Evolutionary conservation across 2,113 vertebrate species (phyloP).

Genomic region (Archocentrus centrarchus): DNA sequence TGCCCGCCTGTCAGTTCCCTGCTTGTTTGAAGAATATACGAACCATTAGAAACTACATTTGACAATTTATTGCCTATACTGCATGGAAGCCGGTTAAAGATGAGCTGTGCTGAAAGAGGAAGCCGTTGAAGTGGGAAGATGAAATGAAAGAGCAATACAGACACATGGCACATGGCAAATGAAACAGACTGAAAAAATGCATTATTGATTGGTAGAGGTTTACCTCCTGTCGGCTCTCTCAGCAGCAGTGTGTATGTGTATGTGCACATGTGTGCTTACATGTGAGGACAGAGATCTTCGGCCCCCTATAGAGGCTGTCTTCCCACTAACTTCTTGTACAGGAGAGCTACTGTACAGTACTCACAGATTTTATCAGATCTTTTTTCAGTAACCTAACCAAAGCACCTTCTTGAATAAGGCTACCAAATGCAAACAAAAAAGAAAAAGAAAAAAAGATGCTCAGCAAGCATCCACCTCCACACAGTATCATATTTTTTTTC

Average conservation of each 20-base stretch:
- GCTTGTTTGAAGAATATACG: slow-evolving; percentile 21
- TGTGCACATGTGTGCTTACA: neutral
- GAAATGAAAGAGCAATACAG: neutral
- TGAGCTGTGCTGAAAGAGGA: slow-evolving; percentile 17
- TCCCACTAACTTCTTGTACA: neutral
- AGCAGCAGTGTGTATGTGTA: slow-evolving; percentile 1
- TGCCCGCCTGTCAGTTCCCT: neutral
- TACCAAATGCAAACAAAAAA: slow-evolving; percentile 12
- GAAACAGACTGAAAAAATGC: slow-evolving; percentile 21
- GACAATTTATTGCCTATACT: slow-evolving; percentile 42
- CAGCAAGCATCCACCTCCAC: neutral
- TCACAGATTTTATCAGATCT: neutral
- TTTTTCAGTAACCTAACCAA: slow-evolving; percentile 24
- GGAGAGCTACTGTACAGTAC: neutral
- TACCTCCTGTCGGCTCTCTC: slow-evolving; percentile 14
- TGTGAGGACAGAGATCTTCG: neutral
- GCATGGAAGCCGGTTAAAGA: slow-evolving; percentile 16
- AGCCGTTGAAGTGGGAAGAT: neutral
- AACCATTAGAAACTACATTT: slow-evolving; percentile 33
- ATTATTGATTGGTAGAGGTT: slow-evolving; percentile 31
- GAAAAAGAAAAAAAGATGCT: neutral
- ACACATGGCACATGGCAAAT: neutral
- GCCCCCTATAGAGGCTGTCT: neutral
- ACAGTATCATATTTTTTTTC: slow-evolving; percentile 18
- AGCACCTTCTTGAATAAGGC: slow-evolving; percentile 5